These are phyloP conservation scores for Brachionus rotundiformis DNA, from an alignment of 1,140 invertebrate genomes.

Conservation along the genomic window DNA sequence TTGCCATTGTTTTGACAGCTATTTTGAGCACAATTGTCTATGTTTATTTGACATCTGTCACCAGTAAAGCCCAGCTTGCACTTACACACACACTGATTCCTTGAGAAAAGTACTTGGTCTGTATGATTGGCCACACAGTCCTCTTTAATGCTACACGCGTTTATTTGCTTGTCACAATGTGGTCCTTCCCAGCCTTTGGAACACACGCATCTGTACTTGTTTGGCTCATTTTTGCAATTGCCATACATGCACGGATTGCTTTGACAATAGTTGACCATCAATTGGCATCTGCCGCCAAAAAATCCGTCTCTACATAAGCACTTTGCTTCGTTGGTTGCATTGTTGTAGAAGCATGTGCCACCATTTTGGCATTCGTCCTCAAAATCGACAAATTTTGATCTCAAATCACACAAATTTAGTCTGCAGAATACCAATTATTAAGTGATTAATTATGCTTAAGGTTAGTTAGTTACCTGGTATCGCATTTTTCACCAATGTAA, in stretches of 20 bases:
- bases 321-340: constrained; percentile 2
- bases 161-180: constrained; percentile 54
- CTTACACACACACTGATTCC: constrained; percentile 51
- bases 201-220: constrained; percentile 21
- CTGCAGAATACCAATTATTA: no score
- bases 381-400: constrained; percentile 43
- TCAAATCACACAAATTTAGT: constrained; percentile 35
- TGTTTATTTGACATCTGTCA: constrained; percentile 31
- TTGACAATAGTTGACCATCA: constrained; percentile 12
- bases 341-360: constrained; percentile 37
- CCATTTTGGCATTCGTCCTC: constrained; percentile 47
- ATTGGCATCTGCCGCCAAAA: constrained; percentile 39
- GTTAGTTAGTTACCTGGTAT: constrained; percentile 7
- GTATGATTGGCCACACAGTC: constrained; percentile 46
- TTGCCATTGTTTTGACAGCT: constrained; percentile 50
- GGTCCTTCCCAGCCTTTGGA: constrained; percentile 6
- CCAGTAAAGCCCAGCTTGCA: constrained; percentile 53
- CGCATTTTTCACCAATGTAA: constrained; percentile 1
- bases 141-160: constrained; percentile 59
- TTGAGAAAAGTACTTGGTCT: neutral
- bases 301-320: constrained; percentile 6
- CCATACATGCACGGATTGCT: constrained; percentile 45
- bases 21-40: constrained; percentile 45
- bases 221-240: constrained; percentile 25
- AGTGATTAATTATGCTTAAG: no score